Percentiles rank a stretch among this genome's conserved stretches.
phyloP scores from a whole-genome alignment of 2,113 vertebrate genomes.

The Sylvietta virens region DNA sequence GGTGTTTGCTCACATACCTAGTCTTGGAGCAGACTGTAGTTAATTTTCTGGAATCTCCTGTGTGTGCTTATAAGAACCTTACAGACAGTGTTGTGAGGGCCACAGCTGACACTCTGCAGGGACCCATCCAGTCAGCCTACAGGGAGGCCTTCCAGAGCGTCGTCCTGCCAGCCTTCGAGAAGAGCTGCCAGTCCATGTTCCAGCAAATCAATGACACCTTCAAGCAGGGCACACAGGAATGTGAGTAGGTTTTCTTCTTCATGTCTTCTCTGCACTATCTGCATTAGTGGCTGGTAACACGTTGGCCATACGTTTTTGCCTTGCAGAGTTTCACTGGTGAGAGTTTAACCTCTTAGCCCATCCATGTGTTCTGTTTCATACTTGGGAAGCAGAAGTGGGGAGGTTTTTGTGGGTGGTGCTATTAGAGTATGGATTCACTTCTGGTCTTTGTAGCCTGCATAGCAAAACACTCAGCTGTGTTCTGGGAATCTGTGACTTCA shows the following conservation, averaged over 20 bases:
- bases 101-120: constrained; percentile 89
- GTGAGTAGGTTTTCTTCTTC: constrained; percentile 71
- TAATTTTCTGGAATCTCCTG: background rate
- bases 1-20: background rate
- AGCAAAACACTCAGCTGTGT: background rate
- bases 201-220: constrained; percentile 99
- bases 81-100: constrained; percentile 90
- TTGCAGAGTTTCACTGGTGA: background rate
- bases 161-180: constrained; percentile 91
- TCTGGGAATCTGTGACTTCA: background rate
- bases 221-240: constrained; percentile 95
- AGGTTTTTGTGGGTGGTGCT: background rate
- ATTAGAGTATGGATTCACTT: background rate
- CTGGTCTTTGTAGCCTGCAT: background rate
- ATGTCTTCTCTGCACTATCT: background rate
- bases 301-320: background rate
- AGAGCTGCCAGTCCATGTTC: constrained; percentile 98
- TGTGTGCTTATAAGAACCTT: constrained; percentile 75
- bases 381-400: background rate
- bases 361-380: background rate
- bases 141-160: constrained; percentile 91
- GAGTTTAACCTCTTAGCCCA: background rate
- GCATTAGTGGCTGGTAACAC: background rate
- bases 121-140: constrained; percentile 90
- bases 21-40: background rate